phyloP scores from a whole-genome alignment of 2,797 vertebrate genomes.

The Labroides dimidiatus region DNA sequence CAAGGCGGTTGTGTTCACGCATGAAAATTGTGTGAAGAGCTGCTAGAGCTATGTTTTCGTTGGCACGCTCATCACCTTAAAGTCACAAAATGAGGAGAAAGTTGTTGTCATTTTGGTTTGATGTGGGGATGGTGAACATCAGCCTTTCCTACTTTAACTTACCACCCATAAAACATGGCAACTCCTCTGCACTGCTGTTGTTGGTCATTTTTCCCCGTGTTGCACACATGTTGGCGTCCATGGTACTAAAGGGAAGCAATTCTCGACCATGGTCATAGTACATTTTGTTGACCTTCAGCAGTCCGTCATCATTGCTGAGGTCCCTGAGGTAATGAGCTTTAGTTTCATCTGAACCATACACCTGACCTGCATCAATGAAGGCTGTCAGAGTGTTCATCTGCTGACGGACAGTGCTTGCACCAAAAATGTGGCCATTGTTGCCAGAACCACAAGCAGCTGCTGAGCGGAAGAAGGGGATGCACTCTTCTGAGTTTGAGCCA shows the following conservation, averaged over 20 bases:
- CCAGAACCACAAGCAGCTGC: conserved; percentile 81
- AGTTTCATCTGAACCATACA: conserved; percentile 83
- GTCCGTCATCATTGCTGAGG: conserved; percentile 76
- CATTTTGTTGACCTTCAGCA: conserved; percentile 84
- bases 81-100: conserved; percentile 6
- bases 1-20: conserved; percentile 91
- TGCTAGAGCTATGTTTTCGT: conserved; percentile 85
- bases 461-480: conserved; percentile 87
- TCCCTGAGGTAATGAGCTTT: conserved; percentile 81
- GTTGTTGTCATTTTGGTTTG: not conserved
- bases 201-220: conserved; percentile 75
- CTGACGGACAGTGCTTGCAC: conserved; percentile 66
- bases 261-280: conserved; percentile 80
- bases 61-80: conserved; percentile 85
- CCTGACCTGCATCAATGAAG: conserved; percentile 85
- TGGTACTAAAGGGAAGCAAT: conserved; percentile 81
- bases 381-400: conserved; percentile 90
- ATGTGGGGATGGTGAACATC: not conserved
- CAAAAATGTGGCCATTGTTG: conserved; percentile 57
- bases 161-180: conserved; percentile 91
- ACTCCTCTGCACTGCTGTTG: conserved; percentile 43
- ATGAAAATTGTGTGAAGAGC: conserved; percentile 87
- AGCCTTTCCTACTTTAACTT: conserved; percentile 25
- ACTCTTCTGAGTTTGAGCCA: conserved; percentile 53
- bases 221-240: conserved; percentile 76